These are phyloP conservation scores for Alloplasta piceator DNA, from an alignment of 2,888 invertebrate genomes.

Conservation along the genomic window DNA sequence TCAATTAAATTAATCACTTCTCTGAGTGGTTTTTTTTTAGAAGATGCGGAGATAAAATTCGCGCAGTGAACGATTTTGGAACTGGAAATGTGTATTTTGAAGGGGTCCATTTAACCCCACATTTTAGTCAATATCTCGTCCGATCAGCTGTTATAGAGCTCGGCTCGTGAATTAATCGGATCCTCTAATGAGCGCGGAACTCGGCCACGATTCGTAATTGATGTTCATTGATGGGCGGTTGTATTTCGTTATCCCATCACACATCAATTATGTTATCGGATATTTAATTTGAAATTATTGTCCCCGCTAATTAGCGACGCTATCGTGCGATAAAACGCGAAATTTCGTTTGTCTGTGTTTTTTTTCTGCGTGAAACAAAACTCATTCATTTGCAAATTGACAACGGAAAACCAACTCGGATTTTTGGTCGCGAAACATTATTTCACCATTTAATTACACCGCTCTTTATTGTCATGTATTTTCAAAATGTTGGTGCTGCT, in stretches of 20 bases:
- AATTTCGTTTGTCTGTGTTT: background rate
- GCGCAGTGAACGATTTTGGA: no score
- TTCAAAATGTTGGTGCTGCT: no score
- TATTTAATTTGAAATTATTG: conserved; percentile 19
- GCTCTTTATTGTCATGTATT: no score
- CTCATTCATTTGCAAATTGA: conserved; percentile 7
- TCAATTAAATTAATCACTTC: no score
- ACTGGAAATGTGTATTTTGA: no score
- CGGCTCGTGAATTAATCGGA: conserved; percentile 42
- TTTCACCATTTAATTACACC: no score
- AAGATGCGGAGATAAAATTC: no score
- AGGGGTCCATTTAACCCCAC: no score
- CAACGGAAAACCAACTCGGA: background rate
- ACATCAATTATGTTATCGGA: background rate
- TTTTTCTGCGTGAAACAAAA: background rate
- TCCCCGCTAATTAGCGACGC: background rate
- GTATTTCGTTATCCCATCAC: conserved; percentile 23
- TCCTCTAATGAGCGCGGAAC: conserved; percentile 54
- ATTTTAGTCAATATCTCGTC: no score
- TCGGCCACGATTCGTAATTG: conserved; percentile 55
- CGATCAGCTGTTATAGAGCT: background rate
- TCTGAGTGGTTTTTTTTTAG: no score
- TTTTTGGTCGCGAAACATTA: no score
- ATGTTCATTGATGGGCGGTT: conserved; percentile 51
- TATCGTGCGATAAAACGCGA: background rate